Base-by-base conservation (phyloP, 2,797 vertebrate genomes). In the Alouatta caraya region DNA sequence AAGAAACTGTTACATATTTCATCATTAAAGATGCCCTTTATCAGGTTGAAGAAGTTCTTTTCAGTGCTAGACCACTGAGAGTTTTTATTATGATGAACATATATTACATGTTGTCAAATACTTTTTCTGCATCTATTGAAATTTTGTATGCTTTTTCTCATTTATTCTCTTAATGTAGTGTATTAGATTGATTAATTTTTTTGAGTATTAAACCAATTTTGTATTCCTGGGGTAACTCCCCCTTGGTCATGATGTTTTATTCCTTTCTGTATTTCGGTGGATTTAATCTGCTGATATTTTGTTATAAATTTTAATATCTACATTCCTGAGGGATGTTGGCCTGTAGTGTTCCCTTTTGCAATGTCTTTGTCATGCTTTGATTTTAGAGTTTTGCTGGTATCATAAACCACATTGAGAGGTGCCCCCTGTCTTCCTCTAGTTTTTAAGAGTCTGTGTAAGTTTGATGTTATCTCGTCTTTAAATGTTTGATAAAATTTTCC, bases 221-320 rank as follows among this genome's bases (percentile, higher is more conserved):
- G 44, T 26, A 67, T 95, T 97, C 52, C 30, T 86, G 55, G 52
- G 48, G 48, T 84, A 85, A 90, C 30, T 3, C 22, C 22, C 88
- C 5, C 5, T 46, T 64, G 52, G 24, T 81, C 44, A 39, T 67
- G 57, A 87, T 52, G 11, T 55, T 8, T 80, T 84, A 78, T 73
- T 93, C 42, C 83, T 94, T 93, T 88, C 61, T 73, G 75, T 61
- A 55, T 72, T 30, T 67, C 64, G 39, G 78, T 97, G 17, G 24
- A 37, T 70, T 75, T 87, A 92, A 89, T 87, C 28, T 93, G 87
- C n/a, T 96, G 37, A 83, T 64, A 88, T 52, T 93, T 96, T 67
- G 61, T 67, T 92, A 73, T 80, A 46, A 28, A 44, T 82, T 87
- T 94, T 90, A 59, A 39, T 6, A 46, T 82, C 13, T 94, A 24